Conservation (phyloP, 2,113 vertebrate genomes). For the Ornithorhynchus anatinus region DNA sequence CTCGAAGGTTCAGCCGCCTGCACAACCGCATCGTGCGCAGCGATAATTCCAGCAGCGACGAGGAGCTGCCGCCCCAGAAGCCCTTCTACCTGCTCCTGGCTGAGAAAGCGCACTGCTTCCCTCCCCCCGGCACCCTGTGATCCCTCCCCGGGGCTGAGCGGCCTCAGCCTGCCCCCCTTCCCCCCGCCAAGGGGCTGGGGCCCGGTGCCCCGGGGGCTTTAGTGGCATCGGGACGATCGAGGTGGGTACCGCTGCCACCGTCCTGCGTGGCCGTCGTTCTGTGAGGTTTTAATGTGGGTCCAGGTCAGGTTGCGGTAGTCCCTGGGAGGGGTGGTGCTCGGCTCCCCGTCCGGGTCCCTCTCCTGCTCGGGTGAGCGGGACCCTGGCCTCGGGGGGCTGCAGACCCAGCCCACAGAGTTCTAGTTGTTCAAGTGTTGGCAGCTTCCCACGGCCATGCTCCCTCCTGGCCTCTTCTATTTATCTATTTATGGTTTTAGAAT, state of each 20-base stretch:
- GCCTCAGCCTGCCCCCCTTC: too few relatives aligned
- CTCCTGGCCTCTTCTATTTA: background rate
- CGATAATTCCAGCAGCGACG: conserved; percentile 26
- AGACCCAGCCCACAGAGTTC: background rate
- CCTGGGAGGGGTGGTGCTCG: background rate
- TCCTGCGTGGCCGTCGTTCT: background rate
- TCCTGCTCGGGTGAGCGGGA: background rate
- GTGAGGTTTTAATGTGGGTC: background rate
- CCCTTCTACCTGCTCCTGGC: conserved; percentile 64
- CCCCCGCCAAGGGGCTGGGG: background rate
- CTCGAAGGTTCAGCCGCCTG: conserved; percentile 63
- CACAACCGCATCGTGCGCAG: conserved; percentile 66
- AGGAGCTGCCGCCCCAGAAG: conserved; percentile 33
- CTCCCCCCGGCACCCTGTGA: background rate
- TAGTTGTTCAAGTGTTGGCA: too few relatives aligned
- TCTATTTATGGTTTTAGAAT: too few relatives aligned
- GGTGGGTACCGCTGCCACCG: background rate
- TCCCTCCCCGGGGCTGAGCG: background rate
- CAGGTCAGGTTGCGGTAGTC: background rate
- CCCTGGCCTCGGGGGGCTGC: background rate
- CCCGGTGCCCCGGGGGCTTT: background rate
- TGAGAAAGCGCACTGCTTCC: background rate
- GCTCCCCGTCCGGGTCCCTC: too few relatives aligned
- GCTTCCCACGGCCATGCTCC: background rate
- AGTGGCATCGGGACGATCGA: background rate